These are phyloP conservation scores for Clarias magur DNA, from an alignment of 2,113 vertebrate genomes.

Conservation along the genomic window DNA sequence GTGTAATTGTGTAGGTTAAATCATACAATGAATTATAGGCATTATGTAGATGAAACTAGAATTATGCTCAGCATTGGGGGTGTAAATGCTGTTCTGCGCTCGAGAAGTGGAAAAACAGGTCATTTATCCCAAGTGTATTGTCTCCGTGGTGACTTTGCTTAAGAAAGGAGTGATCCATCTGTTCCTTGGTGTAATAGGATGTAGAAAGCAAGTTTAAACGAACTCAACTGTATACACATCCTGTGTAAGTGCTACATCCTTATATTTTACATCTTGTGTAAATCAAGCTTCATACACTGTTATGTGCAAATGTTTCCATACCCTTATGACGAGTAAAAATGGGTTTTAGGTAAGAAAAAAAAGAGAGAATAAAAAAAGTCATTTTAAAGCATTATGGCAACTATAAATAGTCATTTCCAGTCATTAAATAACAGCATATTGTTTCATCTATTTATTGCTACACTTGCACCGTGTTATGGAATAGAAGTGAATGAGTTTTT, in stretches of 20 bases:
- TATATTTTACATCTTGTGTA: background rate
- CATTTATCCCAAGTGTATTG: conserved; percentile 14
- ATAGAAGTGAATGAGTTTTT: background rate
- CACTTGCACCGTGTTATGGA: background rate
- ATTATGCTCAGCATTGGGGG: background rate
- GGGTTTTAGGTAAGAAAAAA: background rate
- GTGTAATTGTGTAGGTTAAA: background rate
- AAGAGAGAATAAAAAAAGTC: background rate
- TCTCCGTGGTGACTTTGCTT: conserved; percentile 37
- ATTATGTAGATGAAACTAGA: background rate
- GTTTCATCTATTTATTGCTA: background rate
- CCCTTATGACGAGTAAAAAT: background rate
- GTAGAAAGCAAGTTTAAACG: background rate
- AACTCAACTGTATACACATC: background rate
- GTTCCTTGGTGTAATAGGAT: conserved; percentile 18
- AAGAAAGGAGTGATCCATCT: conserved; percentile 18
- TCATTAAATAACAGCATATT: background rate
- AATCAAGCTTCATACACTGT: background rate
- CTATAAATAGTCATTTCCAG: background rate
- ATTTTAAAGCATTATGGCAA: background rate
- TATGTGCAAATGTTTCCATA: background rate
- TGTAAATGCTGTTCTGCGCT: background rate
- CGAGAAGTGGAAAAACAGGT: conserved; percentile 17
- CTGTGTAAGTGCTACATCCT: background rate
- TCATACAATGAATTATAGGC: background rate